A percentile compares a stretch with the other conserved stretches of the same genome.
Evolutionary conservation across 2,113 vertebrate species (phyloP).

Genomic region (Calypte anna): DNA sequence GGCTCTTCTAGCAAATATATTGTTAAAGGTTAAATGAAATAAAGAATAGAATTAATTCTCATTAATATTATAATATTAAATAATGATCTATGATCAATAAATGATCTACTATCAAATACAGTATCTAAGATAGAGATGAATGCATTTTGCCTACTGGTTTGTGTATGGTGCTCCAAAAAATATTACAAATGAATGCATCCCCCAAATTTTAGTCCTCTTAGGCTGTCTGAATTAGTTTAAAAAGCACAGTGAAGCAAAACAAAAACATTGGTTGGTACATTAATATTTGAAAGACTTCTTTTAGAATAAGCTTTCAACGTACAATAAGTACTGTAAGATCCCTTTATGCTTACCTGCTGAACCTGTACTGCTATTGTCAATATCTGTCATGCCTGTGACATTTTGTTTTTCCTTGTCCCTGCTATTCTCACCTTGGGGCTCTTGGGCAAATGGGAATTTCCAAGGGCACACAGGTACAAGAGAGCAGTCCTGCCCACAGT

Average conservation of each 20-base stretch:
- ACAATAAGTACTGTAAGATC: not conserved
- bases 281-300: not conserved
- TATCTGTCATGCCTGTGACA: not conserved
- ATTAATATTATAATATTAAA: conserved; percentile 1
- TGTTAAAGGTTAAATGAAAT: conserved; percentile 38
- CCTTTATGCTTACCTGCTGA: not conserved
- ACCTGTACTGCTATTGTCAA: not conserved
- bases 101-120: not conserved
- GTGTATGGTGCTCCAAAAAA: not conserved
- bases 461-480: not conserved
- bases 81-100: conserved; percentile 49
- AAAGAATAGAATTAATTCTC: conserved; percentile 5
- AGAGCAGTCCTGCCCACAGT: not conserved
- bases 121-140: not conserved
- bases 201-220: not conserved
- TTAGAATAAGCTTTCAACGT: not conserved
- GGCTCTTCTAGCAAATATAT: not conserved
- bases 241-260: not conserved
- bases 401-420: not conserved
- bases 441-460: not conserved
- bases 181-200: not conserved
- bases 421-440: not conserved
- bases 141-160: conserved; percentile 5
- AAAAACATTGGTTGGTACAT: not conserved
- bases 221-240: not conserved